Evolutionary conservation across 2,888 invertebrate genomes (phyloP), one percentile per base, ranked within the genome.

Genomic region (Drosophila paracracens): DNA sequence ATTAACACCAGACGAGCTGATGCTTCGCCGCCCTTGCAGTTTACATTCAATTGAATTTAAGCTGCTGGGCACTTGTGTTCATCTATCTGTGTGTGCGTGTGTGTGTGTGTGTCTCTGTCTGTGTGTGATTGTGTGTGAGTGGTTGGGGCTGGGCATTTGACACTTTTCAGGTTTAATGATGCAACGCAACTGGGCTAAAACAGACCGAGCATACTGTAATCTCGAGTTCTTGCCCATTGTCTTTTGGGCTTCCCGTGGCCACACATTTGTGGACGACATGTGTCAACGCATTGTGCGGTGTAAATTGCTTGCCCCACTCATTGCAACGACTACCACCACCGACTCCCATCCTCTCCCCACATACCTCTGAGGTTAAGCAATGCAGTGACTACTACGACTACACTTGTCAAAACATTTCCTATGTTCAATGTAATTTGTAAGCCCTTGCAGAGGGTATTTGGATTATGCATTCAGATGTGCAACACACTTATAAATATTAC

Each of bases 151-250:
- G 82, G 69, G 79, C 85, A 84, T 89, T 87, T 85, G 85, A 85
- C 85, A 85, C 85, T 89, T 85, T 85, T 85, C 85, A 79, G 85
- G 88, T 88, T 85, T 89, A 85, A 85, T 85, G 85, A 85, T 89
- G 88, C 90, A 79, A 38, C 76, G 71, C 69, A 62, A 70, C 72
- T 54, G 21, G 63, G 43, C 50, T 54, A 70, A 58, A 52, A 68
- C 38, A 59, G 57, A 65, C 65, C 52, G 35, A 51, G 52, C 31
- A 61, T 31, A 61, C 67, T 57, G 70, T 36, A 56, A 71, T 70
- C 76, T 68, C 73, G 60, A 61, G 65, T 82, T 66, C 59, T 54
- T 43, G 63, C 48, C 81, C 71, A 89, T 85, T 85, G 85, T 89
- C 85, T 85, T 85, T 73, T 11, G 50, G 60, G 38, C 60, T 61